A percentile compares a stretch with the other conserved stretches of the same genome.
These are phyloP conservation scores for Centropyge bicolor DNA, from an alignment of 2,797 vertebrate genomes.

Conservation along the genomic window DNA sequence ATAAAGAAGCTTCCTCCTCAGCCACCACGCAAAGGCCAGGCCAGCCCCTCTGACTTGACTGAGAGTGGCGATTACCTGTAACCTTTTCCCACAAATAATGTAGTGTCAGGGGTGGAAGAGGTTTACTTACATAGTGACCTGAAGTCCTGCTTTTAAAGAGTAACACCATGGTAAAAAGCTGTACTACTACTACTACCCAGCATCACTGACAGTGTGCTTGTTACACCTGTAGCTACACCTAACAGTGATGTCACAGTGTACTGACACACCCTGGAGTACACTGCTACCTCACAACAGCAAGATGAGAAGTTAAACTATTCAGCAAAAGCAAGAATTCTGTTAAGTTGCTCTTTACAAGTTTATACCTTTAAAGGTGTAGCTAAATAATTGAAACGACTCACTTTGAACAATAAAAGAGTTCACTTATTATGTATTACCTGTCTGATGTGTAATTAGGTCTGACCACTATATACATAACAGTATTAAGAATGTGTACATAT, in stretches of 20 bases:
- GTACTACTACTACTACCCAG: too few relatives aligned
- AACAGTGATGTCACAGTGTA: not conserved
- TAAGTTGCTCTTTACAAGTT: not conserved
- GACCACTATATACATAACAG: not conserved
- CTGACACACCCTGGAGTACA: not conserved
- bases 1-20: slow-evolving; percentile 76
- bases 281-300: not conserved
- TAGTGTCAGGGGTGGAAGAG: slow-evolving; percentile 8
- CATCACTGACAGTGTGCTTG: not conserved
- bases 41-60: slow-evolving; percentile 25
- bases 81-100: slow-evolving; percentile 19
- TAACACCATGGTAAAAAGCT: not conserved
- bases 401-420: not conserved
- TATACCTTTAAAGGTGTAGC: not conserved
- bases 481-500: not conserved
- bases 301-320: not conserved
- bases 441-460: not conserved
- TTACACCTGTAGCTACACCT: not conserved
- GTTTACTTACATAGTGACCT: not conserved
- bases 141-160: slow-evolving; percentile 9
- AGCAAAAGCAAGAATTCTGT: not conserved
- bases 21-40: slow-evolving; percentile 35
- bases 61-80: slow-evolving; percentile 30
- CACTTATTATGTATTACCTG: not conserved
- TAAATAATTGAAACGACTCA: not conserved